phyloP scores from a whole-genome alignment of 2,888 invertebrate species.

The Ptychoptera albimana region DNA sequence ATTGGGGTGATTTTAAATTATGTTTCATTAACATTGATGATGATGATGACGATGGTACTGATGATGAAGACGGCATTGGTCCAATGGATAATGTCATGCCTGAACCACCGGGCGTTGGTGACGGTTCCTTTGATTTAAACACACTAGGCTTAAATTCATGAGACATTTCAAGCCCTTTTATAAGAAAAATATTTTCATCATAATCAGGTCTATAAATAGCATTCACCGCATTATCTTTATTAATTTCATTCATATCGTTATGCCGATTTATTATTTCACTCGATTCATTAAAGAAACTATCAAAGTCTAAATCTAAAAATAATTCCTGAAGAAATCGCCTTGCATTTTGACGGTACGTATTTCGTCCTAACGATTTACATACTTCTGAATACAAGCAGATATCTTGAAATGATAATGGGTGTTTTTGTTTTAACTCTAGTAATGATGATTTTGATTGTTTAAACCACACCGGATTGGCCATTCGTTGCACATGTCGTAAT shows the following conservation, averaged over 20 bases:
- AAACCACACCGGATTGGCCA: slow-evolving; percentile 64
- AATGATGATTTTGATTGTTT: slow-evolving; percentile 70
- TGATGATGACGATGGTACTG: too few species aligned
- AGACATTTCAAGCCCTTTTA: too few species aligned
- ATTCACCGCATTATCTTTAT: slow-evolving; percentile 7
- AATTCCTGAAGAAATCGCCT: slow-evolving; percentile 85
- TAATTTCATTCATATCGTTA: slow-evolving; percentile 14
- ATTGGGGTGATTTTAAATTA: slow-evolving; percentile 24
- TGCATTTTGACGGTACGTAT: slow-evolving; percentile 66
- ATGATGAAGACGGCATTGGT: too few species aligned
- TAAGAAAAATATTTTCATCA: too few species aligned
- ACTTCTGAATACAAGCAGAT: slow-evolving; percentile 88
- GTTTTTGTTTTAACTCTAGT: slow-evolving; percentile 54
- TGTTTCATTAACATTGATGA: too few species aligned
- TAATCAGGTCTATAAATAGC: too few species aligned
- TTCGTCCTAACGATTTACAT: slow-evolving; percentile 58
- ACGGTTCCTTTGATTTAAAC: too few species aligned
- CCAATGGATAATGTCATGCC: too few species aligned
- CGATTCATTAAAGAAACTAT: slow-evolving; percentile 39
- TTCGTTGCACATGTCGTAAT: slow-evolving; percentile 51
- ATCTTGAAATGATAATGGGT: slow-evolving; percentile 62
- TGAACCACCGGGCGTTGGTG: too few species aligned
- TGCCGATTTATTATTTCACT: slow-evolving; percentile 30
- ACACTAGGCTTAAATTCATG: too few species aligned
- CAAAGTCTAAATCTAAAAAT: slow-evolving; percentile 71